phyloP scores from a whole-genome alignment of 2,113 vertebrate genomes.

The Xenus cinereus region DNA sequence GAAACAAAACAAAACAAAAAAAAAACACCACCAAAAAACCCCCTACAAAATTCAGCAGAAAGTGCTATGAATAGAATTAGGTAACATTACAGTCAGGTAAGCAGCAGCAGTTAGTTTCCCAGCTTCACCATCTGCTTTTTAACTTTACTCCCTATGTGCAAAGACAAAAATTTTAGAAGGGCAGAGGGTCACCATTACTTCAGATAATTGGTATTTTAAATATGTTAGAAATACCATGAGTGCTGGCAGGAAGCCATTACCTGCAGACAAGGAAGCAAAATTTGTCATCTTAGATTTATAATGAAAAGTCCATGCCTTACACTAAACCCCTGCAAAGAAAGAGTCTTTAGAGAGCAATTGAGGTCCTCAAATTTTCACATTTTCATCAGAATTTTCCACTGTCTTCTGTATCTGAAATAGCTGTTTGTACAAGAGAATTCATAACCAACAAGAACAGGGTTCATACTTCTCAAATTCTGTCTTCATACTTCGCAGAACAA shows the following conservation, averaged over 20 bases:
- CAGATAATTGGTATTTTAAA: slow-evolving; percentile 47
- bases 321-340: not conserved
- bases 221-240: slow-evolving; percentile 23
- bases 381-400: not conserved
- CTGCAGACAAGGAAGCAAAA: not conserved
- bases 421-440: not conserved
- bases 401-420: not conserved
- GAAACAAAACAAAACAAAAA: not conserved
- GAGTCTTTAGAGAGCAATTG: not conserved
- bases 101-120: not conserved
- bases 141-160: not conserved
- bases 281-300: not conserved
- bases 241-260: slow-evolving; percentile 24
- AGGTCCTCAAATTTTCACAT: not conserved
- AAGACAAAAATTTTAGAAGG: not conserved
- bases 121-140: slow-evolving; percentile 21
- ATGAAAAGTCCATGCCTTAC: not conserved
- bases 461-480: not conserved
- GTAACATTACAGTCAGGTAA: not conserved
- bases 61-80: not conserved
- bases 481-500: not conserved
- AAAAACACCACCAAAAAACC: not conserved
- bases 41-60: not conserved
- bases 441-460: not conserved
- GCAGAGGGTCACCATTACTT: not conserved